phyloP scores from a whole-genome alignment of 1,140 invertebrate genomes.

The Zaprionus tsacasi region DNA sequence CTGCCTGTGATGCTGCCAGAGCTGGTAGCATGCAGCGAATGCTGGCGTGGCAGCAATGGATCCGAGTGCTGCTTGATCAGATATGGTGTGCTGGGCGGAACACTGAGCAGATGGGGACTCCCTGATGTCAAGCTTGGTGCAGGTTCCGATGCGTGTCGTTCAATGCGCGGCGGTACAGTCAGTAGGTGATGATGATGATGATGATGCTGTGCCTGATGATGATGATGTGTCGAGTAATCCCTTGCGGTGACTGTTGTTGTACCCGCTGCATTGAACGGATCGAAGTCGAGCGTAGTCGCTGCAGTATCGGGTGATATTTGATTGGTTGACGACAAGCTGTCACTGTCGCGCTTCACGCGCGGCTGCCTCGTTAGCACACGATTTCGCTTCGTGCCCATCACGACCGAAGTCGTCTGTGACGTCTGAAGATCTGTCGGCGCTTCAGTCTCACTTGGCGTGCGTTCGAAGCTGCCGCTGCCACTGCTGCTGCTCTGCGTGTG shows the following conservation, averaged over 20 bases:
- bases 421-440: constrained; percentile 42
- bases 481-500: constrained; percentile 52
- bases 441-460: constrained; percentile 57
- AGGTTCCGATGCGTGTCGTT: constrained; percentile 87
- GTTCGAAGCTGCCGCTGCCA: constrained; percentile 65
- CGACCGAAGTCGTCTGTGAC: constrained; percentile 41
- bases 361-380: constrained; percentile 88
- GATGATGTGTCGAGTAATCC: constrained; percentile 71
- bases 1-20: constrained; percentile 79
- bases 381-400: constrained; percentile 86
- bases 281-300: constrained; percentile 82
- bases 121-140: constrained; percentile 83
- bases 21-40: constrained; percentile 79
- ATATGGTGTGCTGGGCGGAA: constrained; percentile 85
- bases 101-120: constrained; percentile 86
- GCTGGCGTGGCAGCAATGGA: constrained; percentile 86
- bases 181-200: constrained; percentile 77
- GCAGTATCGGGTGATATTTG: constrained; percentile 85
- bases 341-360: constrained; percentile 87
- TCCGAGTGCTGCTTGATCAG: constrained; percentile 89
- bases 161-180: constrained; percentile 85
- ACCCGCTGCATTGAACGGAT: constrained; percentile 83
- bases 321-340: constrained; percentile 82
- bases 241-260: constrained; percentile 57
- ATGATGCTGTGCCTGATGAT: constrained; percentile 46